A percentile compares a stretch with the other conserved stretches of the same genome.
Conservation (phyloP, 1,140 invertebrate genomes). For the Aethina tumida region DNA sequence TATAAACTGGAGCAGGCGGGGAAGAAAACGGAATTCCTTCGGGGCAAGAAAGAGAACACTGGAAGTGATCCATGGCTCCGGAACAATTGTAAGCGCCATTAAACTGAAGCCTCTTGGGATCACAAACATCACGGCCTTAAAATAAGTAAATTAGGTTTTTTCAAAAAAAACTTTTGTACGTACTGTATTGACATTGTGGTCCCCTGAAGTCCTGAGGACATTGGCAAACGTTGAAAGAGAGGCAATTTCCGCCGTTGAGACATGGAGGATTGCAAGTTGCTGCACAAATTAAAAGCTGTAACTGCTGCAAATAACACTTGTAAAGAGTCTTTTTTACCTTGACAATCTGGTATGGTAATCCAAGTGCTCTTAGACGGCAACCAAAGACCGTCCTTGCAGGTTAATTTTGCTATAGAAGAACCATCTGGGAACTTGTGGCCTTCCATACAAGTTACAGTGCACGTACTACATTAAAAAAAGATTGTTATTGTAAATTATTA, state of each 20-base stretch:
- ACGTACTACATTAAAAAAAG: slow-evolving; percentile 37
- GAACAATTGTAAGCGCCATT: slow-evolving; percentile 66
- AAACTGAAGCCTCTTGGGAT: slow-evolving; percentile 51
- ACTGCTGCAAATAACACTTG: slow-evolving; percentile 9
- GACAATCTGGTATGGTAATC: slow-evolving; percentile 51
- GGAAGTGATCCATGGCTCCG: slow-evolving; percentile 45
- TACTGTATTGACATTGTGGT: slow-evolving; percentile 66
- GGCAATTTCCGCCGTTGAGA: slow-evolving; percentile 64
- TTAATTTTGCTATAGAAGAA: slow-evolving; percentile 46
- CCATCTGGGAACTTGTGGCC: slow-evolving; percentile 60
- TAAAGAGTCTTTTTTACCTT: slow-evolving; percentile 38
- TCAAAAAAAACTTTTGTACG: slow-evolving; percentile 29
- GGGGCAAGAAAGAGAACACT: slow-evolving; percentile 59
- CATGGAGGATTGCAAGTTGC: slow-evolving; percentile 65
- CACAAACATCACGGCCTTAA: slow-evolving; percentile 48
- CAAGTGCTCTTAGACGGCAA: slow-evolving; percentile 46
- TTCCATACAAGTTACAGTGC: slow-evolving; percentile 49
- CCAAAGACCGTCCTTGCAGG: slow-evolving; percentile 57
- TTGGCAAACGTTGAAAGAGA: slow-evolving; percentile 62
- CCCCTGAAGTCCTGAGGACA: slow-evolving; percentile 63
- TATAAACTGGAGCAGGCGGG: slow-evolving; percentile 50
- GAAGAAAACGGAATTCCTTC: slow-evolving; percentile 48
- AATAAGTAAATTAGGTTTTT: slow-evolving; percentile 11
- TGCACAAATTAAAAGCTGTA: slow-evolving; percentile 22
- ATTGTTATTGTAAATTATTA: neutral